These are phyloP conservation scores for Enteromius afrohamiltoni DNA, from an alignment of 2,797 vertebrate species.

Conservation along the genomic window DNA sequence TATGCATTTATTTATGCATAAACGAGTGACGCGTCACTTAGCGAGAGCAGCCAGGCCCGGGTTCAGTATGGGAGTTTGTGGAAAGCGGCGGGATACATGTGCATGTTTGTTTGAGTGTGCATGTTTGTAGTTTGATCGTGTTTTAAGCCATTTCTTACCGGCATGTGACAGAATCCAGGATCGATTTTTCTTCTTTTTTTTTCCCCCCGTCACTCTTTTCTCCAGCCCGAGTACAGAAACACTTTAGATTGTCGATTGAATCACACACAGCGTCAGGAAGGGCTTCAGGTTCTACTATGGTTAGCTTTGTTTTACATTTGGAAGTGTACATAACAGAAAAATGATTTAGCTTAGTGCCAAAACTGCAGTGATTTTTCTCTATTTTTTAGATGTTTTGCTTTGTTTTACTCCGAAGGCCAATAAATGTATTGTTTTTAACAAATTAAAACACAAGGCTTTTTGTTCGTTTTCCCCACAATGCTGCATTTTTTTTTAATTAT, in stretches of 20 bases:
- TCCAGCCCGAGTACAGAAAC: slow-evolving; percentile 18
- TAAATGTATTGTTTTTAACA: slow-evolving; percentile 63
- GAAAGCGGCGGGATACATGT: slow-evolving; percentile 34
- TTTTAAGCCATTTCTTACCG: slow-evolving; percentile 44
- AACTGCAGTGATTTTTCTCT: slow-evolving; percentile 58
- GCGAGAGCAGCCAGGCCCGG: not conserved
- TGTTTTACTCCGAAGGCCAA: slow-evolving; percentile 59
- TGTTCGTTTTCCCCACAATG: not conserved
- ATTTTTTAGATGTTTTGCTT: slow-evolving; percentile 60
- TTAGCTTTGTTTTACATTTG: slow-evolving; percentile 50
- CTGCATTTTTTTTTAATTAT: not conserved
- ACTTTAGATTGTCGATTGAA: slow-evolving; percentile 29
- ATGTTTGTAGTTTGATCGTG: slow-evolving; percentile 43
- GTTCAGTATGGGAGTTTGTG: slow-evolving; percentile 16
- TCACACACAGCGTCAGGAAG: slow-evolving; percentile 22
- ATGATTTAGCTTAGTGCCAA: slow-evolving; percentile 65
- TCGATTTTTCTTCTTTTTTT: not conserved
- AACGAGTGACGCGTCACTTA: slow-evolving; percentile 39
- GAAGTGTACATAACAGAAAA: slow-evolving; percentile 49
- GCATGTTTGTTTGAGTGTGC: slow-evolving; percentile 48
- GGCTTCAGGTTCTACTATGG: slow-evolving; percentile 40
- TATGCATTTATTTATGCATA: slow-evolving; percentile 59
- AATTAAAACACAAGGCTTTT: slow-evolving; percentile 24
- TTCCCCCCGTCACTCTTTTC: not conserved
- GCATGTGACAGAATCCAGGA: slow-evolving; percentile 44